Evolutionary conservation across 2,888 invertebrate genomes (phyloP).

Genomic region (Acleris holmiana): DNA sequence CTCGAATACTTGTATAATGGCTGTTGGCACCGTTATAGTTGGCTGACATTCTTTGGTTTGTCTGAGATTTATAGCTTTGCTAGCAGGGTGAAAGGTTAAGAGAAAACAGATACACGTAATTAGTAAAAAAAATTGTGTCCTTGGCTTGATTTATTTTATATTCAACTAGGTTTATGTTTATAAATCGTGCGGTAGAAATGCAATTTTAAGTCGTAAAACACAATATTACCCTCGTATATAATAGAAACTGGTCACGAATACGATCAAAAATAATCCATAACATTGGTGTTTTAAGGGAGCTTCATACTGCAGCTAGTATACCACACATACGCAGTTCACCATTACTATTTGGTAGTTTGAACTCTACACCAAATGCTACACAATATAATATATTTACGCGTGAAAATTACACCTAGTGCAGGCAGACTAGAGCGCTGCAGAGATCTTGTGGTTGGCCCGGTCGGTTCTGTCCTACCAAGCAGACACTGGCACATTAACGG

Average conservation of each 20-base stretch:
- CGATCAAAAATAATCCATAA: too few species aligned
- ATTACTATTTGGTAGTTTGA: too few species aligned
- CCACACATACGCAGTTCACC: too few species aligned
- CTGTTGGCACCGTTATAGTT: slow-evolving; percentile 31
- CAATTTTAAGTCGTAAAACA: too few species aligned
- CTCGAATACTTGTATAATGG: slow-evolving; percentile 37
- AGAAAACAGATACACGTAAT: neutral
- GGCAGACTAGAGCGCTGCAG: neutral
- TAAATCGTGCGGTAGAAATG: too few species aligned
- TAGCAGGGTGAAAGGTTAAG: slow-evolving; percentile 16
- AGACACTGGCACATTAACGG: slow-evolving; percentile 22
- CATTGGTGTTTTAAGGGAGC: too few species aligned
- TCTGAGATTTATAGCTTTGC: slow-evolving; percentile 30
- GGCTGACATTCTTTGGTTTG: slow-evolving; percentile 33
- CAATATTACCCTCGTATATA: too few species aligned
- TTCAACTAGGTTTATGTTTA: too few species aligned
- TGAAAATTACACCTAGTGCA: slow-evolving; percentile 18
- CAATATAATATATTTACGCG: slow-evolving; percentile 10
- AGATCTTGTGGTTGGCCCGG: slow-evolving; percentile 18
- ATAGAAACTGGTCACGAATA: too few species aligned
- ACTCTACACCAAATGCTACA: neutral
- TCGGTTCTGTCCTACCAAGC: slow-evolving; percentile 7
- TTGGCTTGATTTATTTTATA: too few species aligned
- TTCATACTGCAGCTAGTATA: too few species aligned
- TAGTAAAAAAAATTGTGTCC: neutral